These are phyloP conservation scores for Tenebrio molitor DNA, from an alignment of 1,140 invertebrate genomes.

Conservation along the genomic window DNA sequence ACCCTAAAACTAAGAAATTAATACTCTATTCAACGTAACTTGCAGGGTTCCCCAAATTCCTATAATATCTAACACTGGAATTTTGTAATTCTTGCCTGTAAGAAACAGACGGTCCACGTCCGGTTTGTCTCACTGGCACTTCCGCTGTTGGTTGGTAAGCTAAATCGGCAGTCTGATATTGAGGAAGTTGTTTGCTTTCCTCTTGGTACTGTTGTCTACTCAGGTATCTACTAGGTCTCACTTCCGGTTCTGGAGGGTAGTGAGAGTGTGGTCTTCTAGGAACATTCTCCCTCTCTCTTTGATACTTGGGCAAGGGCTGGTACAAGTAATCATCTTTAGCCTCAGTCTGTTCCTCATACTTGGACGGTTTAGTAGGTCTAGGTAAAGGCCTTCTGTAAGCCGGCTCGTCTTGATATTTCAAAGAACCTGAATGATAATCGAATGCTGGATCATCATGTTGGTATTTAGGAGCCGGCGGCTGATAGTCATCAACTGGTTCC, in stretches of 20 bases:
- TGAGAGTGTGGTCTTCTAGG: not conserved
- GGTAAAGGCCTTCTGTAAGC: constrained; percentile 14
- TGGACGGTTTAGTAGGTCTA: constrained; percentile 9
- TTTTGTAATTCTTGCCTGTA: constrained; percentile 40
- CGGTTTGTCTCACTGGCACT: constrained; percentile 7
- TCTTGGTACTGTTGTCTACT: constrained; percentile 17
- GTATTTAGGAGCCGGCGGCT: constrained; percentile 16
- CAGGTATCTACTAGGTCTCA: constrained; percentile 19
- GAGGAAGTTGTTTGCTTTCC: constrained; percentile 16
- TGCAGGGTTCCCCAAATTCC: constrained; percentile 21
- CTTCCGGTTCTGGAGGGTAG: constrained; percentile 10
- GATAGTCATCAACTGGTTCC: constrained; percentile 21
- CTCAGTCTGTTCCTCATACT: constrained; percentile 7
- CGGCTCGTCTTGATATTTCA: constrained; percentile 22
- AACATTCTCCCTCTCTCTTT: not conserved
- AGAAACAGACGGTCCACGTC: constrained; percentile 37
- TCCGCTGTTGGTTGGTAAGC: constrained; percentile 14
- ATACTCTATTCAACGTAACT: constrained; percentile 40
- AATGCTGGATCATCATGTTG: constrained; percentile 6
- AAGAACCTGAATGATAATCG: constrained; percentile 13
- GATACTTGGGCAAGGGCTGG: constrained; percentile 17
- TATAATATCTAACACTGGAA: constrained; percentile 39
- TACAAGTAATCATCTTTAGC: constrained; percentile 27
- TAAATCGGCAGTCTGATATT: constrained; percentile 20
- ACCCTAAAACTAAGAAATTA: constrained; percentile 21